These are phyloP conservation scores for Onychomys leucogaster DNA, from an alignment of 2,797 vertebrate genomes.

Conservation along the genomic window DNA sequence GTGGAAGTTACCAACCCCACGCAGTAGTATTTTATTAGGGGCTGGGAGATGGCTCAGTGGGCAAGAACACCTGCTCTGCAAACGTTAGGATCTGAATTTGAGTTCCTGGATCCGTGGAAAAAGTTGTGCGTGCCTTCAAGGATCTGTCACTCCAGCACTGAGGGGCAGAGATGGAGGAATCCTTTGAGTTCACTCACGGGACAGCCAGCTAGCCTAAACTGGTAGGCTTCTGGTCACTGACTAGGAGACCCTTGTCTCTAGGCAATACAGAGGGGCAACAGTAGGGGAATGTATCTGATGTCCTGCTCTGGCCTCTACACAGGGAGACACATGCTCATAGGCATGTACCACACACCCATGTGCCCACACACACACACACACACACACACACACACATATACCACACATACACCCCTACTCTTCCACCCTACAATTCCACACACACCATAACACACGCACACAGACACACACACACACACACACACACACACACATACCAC, in stretches of 20 bases:
- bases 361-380: too few relatives aligned
- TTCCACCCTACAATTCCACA: too few relatives aligned
- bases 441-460: background rate
- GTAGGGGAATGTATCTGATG: background rate
- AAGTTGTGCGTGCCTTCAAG: background rate
- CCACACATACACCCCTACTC: background rate
- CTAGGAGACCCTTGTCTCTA: background rate
- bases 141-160: background rate
- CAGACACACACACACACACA: background rate
- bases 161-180: background rate
- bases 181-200: too few relatives aligned
- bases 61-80: background rate
- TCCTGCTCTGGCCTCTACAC: background rate
- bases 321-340: background rate
- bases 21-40: background rate
- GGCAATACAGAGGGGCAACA: background rate
- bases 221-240: background rate
- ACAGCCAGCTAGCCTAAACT: background rate
- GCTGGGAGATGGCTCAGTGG: background rate
- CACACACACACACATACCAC: background rate
- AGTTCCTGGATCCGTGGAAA: background rate
- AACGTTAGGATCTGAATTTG: background rate
- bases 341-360: background rate
- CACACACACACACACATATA: background rate
- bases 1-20: conserved; percentile 1